phyloP scores from a whole-genome alignment of 2,797 vertebrate species.

The Sardinella longiceps region DNA sequence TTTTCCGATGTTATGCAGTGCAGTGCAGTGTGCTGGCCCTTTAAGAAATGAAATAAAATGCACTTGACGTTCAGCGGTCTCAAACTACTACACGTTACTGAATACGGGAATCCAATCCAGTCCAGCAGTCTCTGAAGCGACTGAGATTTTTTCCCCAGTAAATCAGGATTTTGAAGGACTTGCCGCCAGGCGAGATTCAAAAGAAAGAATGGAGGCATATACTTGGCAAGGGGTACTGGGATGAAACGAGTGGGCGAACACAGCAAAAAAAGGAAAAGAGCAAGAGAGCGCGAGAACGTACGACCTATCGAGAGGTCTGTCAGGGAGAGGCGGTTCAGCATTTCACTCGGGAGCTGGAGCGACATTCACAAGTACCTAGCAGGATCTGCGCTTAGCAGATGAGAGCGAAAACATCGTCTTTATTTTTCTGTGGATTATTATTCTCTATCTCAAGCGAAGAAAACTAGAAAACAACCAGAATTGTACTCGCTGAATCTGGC shows the following conservation, averaged over 20 bases:
- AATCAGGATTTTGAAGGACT: conserved; percentile 4
- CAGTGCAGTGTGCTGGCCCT: conserved; percentile 43
- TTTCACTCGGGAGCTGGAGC: conserved; percentile 62
- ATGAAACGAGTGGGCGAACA: conserved; percentile 45
- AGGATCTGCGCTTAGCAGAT: conserved; percentile 59
- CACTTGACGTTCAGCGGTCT: conserved; percentile 43
- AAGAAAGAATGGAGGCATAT: conserved; percentile 9
- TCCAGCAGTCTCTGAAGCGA: conserved; percentile 12
- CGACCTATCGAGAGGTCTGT: conserved; percentile 63
- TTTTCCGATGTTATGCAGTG: background rate
- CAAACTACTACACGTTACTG: background rate
- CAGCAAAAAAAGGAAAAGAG: conserved; percentile 59
- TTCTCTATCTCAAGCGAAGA: background rate
- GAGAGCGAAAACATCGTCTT: conserved; percentile 57
- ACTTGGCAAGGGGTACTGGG: conserved; percentile 19
- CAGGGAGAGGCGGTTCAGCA: conserved; percentile 67
- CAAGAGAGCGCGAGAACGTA: conserved; percentile 56
- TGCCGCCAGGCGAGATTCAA: background rate
- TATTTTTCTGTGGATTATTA: conserved; percentile 71
- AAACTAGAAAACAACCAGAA: background rate
- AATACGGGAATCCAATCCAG: conserved; percentile 13
- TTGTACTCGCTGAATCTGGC: background rate
- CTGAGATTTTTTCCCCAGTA: conserved; percentile 28
- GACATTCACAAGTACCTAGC: conserved; percentile 53
- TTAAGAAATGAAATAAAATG: conserved; percentile 46